Evolutionary conservation across 2,797 vertebrate species (phyloP).

Genomic region (Epinephelus coioides): DNA sequence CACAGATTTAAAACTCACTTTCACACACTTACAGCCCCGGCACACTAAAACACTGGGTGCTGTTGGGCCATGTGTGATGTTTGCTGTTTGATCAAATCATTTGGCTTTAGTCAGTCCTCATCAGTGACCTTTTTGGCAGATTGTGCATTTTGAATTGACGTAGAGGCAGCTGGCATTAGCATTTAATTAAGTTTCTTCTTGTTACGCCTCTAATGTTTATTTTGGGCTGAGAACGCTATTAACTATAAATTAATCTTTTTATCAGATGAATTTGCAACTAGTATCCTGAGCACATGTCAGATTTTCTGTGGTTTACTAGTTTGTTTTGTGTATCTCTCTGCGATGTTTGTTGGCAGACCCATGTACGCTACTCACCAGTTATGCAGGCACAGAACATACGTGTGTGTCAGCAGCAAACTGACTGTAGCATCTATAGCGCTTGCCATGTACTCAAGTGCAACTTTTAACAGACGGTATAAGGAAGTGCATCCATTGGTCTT

Average conservation of each 20-base stretch:
- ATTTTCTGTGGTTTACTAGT: neutral
- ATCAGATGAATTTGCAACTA: neutral
- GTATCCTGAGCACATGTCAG: neutral
- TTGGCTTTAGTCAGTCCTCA: neutral
- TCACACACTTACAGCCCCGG: neutral
- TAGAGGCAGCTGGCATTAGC: neutral
- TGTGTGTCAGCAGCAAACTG: neutral
- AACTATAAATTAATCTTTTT: neutral
- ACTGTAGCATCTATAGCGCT: neutral
- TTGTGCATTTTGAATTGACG: neutral
- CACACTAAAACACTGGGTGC: constrained; percentile 6
- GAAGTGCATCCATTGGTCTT: neutral
- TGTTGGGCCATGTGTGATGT: neutral
- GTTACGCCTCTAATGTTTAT: neutral
- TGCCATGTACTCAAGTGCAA: neutral
- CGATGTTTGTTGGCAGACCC: neutral
- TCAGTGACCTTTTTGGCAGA: neutral
- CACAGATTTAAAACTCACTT: neutral
- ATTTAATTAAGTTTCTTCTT: neutral
- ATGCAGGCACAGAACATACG: neutral
- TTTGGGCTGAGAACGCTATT: neutral
- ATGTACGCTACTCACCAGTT: neutral
- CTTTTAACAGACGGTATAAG: neutral
- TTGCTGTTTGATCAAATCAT: neutral
- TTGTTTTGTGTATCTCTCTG: neutral